phyloP scores from a whole-genome alignment of 2,113 vertebrate genomes.

The Rhombomys opimus region DNA sequence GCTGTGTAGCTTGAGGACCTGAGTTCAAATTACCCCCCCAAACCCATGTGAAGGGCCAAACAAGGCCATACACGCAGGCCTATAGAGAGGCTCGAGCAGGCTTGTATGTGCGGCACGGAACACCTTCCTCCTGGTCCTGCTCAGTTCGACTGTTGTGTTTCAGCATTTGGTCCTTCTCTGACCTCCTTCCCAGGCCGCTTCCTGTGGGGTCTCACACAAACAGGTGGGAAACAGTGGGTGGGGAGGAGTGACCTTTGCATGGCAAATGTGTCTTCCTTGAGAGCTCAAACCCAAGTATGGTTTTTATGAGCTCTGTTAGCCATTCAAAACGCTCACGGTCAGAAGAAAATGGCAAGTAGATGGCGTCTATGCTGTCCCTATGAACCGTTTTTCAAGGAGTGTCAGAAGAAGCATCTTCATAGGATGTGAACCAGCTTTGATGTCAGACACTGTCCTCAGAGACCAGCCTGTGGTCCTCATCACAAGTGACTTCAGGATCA shows the following conservation, averaged over 20 bases:
- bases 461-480: fast-evolving
- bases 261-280: too few species aligned
- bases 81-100: too few species aligned
- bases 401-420: not conserved
- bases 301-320: not conserved
- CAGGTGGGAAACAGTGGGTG: not conserved
- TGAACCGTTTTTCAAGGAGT: too few species aligned
- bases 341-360: fast-evolving
- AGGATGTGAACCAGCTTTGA: fast-evolving
- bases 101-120: too few species aligned
- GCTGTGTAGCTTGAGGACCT: too few species aligned
- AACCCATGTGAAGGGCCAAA: too few species aligned
- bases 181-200: not conserved
- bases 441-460: not conserved
- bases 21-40: too few species aligned
- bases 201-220: not conserved
- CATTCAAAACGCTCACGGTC: fast-evolving
- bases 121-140: not conserved
- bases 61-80: too few species aligned
- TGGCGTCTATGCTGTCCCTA: fast-evolving
- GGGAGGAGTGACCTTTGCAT: too few species aligned
- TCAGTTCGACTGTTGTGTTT: not conserved
- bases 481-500: too few species aligned
- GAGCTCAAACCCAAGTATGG: fast-evolving
- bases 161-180: not conserved